Conservation (phyloP, 1,140 invertebrate genomes). For the Drosophila gunungcola region DNA sequence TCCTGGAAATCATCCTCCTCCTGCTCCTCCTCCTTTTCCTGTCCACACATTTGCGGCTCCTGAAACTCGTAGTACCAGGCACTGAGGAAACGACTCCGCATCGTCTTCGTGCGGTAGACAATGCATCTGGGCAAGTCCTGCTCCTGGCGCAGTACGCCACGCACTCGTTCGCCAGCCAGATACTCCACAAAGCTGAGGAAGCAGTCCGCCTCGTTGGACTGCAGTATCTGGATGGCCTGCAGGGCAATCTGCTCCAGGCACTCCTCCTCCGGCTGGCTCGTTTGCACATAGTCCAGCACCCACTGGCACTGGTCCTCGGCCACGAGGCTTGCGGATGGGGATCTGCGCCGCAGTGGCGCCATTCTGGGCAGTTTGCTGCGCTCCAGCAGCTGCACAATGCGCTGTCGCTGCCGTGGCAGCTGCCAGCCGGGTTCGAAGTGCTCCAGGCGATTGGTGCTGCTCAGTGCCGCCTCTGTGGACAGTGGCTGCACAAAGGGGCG, state of each 20-base stretch:
- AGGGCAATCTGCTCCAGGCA: constrained; percentile 37
- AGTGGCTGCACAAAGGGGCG: constrained; percentile 83
- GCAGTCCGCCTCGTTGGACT: constrained; percentile 8
- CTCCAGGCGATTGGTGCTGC: constrained; percentile 84
- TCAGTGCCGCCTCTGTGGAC: constrained; percentile 71
- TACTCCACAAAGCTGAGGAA: constrained; percentile 57
- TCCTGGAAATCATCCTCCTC: neutral
- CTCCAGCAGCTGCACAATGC: constrained; percentile 50
- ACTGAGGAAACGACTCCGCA: constrained; percentile 18
- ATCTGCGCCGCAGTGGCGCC: constrained; percentile 7
- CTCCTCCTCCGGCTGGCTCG: constrained; percentile 32
- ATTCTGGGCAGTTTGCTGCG: constrained; percentile 52
- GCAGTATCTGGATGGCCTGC: constrained; percentile 46
- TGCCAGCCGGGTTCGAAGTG: constrained; percentile 87
- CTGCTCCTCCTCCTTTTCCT: no score
- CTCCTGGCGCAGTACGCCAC: constrained; percentile 3
- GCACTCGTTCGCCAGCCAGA: constrained; percentile 45
- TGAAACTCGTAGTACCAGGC: constrained; percentile 59
- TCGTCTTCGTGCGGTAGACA: constrained; percentile 31
- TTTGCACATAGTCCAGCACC: constrained; percentile 62
- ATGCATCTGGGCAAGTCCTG: constrained; percentile 14
- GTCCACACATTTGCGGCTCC: neutral
- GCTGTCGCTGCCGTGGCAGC: neutral
- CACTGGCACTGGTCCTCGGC: constrained; percentile 44
- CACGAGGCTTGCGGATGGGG: neutral